These are phyloP conservation scores for Sycophaga agraensis DNA, from an alignment of 1,140 invertebrate species.

Conservation along the genomic window DNA sequence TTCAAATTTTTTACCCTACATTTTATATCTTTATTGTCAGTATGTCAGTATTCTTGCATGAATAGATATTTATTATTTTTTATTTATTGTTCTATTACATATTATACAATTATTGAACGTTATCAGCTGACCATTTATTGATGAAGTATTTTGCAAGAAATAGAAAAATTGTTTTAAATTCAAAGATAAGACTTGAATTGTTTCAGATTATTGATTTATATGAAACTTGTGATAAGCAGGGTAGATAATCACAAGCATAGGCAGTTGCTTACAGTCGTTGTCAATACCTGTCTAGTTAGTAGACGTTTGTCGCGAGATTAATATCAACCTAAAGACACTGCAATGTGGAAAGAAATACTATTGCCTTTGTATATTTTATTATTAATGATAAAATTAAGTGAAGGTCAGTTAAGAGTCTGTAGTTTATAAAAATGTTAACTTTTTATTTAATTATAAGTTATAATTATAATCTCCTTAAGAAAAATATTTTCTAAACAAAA, in stretches of 20 bases:
- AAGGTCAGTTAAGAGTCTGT: neutral
- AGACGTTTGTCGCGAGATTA: neutral
- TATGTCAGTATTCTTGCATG: no score
- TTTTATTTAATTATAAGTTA: no score
- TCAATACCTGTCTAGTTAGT: neutral
- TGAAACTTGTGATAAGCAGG: slow-evolving; percentile 10
- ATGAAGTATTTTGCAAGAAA: neutral
- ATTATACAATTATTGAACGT: no score
- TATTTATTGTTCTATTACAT: no score
- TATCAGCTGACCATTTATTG: no score
- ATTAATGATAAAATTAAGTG: neutral
- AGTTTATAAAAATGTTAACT: no score
- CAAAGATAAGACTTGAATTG: neutral
- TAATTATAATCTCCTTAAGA: no score
- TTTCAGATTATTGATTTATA: slow-evolving; percentile 18
- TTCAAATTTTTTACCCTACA: no score
- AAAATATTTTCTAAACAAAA: no score
- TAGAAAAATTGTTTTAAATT: neutral
- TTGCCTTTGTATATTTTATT: neutral
- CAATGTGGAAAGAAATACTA: neutral
- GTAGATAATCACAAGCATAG: slow-evolving; percentile 5
- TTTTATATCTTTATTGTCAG: no score
- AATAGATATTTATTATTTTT: no score
- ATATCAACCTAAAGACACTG: neutral
- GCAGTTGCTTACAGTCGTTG: neutral